These are phyloP conservation scores for Diuraphis noxia DNA, from an alignment of 1,140 invertebrate species.

Conservation along the genomic window DNA sequence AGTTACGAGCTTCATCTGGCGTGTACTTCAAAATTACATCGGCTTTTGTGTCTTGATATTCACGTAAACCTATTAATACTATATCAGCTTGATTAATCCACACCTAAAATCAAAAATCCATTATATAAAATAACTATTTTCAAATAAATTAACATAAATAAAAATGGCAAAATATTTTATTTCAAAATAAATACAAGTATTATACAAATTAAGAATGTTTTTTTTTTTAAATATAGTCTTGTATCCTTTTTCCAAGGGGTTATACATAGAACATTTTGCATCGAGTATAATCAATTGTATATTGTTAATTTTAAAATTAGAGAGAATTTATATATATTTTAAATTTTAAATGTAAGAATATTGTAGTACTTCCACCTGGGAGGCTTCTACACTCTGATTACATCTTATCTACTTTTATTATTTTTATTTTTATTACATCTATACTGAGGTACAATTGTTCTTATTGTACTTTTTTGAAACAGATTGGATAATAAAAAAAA, in stretches of 20 bases:
- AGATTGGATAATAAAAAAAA: too few species aligned
- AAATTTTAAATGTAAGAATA: neutral
- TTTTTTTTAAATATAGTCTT: too few species aligned
- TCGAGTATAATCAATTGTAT: neutral
- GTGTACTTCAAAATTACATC: slow-evolving; percentile 99
- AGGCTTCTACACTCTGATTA: too few species aligned
- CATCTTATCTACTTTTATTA: too few species aligned
- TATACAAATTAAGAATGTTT: neutral
- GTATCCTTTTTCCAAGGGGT: neutral
- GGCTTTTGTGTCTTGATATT: slow-evolving; percentile 99
- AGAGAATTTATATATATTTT: neutral
- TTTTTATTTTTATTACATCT: too few species aligned
- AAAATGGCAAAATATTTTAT: neutral
- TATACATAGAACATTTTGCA: neutral
- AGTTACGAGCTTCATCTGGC: slow-evolving; percentile 96
- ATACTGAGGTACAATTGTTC: too few species aligned
- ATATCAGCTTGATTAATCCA: slow-evolving; percentile 99
- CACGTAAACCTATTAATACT: slow-evolving; percentile 92
- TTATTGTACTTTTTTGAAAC: too few species aligned
- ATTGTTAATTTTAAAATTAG: neutral
- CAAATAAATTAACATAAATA: neutral
- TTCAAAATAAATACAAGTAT: neutral
- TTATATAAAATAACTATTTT: neutral
- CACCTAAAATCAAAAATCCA: slow-evolving; percentile 61
- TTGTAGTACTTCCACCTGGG: too few species aligned